Evolutionary conservation across 2,113 vertebrate genomes (phyloP).

Genomic region (Lophochroa leadbeateri): DNA sequence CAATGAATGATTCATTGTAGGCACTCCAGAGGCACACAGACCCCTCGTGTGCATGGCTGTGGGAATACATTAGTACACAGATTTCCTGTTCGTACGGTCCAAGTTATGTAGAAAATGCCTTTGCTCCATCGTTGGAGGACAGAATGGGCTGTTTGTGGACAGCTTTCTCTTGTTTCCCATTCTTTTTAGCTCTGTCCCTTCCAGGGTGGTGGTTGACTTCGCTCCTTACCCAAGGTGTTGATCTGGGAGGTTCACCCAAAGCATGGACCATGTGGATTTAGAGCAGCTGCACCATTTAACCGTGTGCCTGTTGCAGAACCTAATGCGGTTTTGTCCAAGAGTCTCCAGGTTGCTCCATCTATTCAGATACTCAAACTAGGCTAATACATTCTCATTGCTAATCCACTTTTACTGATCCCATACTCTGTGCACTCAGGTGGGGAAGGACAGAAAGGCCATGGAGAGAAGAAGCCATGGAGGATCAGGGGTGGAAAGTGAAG

Average conservation of each 20-base stretch:
- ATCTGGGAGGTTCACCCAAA: not conserved
- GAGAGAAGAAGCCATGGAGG: not conserved
- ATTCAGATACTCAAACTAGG: not conserved
- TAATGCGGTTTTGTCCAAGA: not conserved
- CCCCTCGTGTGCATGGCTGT: not conserved
- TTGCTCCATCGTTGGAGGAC: not conserved
- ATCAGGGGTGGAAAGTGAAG: not conserved
- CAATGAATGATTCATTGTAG: constrained; percentile 45
- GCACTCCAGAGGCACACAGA: not conserved
- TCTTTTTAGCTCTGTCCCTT: not conserved
- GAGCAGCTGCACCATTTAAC: not conserved
- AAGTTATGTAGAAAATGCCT: constrained; percentile 50
- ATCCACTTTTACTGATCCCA: not conserved
- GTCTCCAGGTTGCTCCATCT: not conserved
- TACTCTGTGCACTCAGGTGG: not conserved
- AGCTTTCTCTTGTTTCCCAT: not conserved
- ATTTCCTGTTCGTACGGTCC: not conserved
- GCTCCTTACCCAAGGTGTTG: not conserved
- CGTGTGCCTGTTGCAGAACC: not conserved
- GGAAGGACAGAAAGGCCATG: not conserved
- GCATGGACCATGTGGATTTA: not conserved
- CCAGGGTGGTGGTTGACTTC: not conserved
- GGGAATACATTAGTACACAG: constrained; percentile 4
- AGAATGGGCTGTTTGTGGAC: constrained; percentile 21
- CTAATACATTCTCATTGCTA: not conserved